phyloP scores from a whole-genome alignment of 2,888 invertebrate species.

The Tryphoninae sp. region DNA sequence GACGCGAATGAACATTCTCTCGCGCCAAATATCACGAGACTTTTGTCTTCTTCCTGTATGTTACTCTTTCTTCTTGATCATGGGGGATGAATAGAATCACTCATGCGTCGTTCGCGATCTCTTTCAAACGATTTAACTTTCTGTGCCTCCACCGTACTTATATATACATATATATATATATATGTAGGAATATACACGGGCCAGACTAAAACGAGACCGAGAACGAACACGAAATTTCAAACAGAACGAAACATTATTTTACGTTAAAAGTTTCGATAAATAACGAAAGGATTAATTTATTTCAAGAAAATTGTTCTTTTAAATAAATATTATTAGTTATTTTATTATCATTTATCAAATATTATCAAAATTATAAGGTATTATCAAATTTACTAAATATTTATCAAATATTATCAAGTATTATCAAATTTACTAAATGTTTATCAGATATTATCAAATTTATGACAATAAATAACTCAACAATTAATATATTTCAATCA shows the following conservation, averaged over 20 bases:
- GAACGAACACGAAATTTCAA: neutral
- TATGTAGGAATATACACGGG: neutral
- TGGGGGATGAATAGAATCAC: constrained; percentile 58
- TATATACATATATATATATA: constrained; percentile 9
- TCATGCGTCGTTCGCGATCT: constrained; percentile 49
- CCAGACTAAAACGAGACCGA: neutral
- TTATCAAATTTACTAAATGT: too few species aligned
- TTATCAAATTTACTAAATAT: too few species aligned
- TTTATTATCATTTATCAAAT: too few species aligned
- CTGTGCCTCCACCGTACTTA: neutral
- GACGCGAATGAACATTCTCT: constrained; percentile 27
- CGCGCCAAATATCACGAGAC: constrained; percentile 49
- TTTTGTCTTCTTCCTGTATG: constrained; percentile 56
- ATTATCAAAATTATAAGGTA: too few species aligned
- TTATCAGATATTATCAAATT: too few species aligned
- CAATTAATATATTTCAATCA: too few species aligned
- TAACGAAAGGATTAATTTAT: neutral
- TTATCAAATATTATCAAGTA: too few species aligned
- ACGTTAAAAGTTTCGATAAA: neutral
- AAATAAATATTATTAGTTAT: too few species aligned
- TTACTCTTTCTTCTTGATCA: constrained; percentile 35
- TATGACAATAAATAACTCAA: neutral
- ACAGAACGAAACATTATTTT: neutral
- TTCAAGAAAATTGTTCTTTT: too few species aligned
- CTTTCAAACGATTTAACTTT: constrained; percentile 52